A percentile compares a stretch with the other conserved stretches of the same genome.
phyloP scores from a whole-genome alignment of 2,113 vertebrate species.

The Acinonyx jubatus region DNA sequence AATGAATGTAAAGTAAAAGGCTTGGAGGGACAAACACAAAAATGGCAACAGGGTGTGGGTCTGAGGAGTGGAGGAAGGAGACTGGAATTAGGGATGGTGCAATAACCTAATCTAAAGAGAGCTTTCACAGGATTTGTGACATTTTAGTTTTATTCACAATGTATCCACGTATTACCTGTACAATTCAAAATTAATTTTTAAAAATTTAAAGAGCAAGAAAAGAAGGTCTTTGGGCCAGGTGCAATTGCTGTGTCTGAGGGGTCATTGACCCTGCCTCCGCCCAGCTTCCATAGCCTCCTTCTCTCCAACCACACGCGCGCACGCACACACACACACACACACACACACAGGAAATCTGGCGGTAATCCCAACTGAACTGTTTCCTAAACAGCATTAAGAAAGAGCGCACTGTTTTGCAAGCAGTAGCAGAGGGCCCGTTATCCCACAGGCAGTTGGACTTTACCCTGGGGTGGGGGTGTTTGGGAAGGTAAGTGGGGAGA shows the following conservation, averaged over 20 bases:
- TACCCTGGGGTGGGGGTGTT: neutral
- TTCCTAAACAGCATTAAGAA: constrained; percentile 56
- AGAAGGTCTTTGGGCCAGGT: neutral
- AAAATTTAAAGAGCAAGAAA: neutral
- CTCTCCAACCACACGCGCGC: neutral
- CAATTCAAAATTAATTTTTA: constrained; percentile 1
- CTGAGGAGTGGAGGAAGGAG: neutral
- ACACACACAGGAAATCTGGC: constrained; percentile 55
- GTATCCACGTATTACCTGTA: neutral
- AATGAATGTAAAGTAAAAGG: neutral
- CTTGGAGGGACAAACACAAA: neutral
- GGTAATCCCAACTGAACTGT: constrained; percentile 71
- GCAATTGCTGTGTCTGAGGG: neutral
- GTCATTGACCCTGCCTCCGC: fast-evolving
- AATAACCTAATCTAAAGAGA: neutral
- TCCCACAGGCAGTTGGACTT: constrained; percentile 57
- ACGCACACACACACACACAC: neutral
- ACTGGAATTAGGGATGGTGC: neutral
- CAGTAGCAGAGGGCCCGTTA: constrained; percentile 48
- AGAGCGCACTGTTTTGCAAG: constrained; percentile 64
- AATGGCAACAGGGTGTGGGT: neutral
- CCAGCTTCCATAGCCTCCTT: neutral
- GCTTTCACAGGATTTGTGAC: neutral
- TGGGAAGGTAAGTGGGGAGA: neutral
- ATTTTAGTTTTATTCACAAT: neutral